Base-by-base conservation (phyloP, 2,113 vertebrate species). In the Phalacrocorax pelagicus region DNA sequence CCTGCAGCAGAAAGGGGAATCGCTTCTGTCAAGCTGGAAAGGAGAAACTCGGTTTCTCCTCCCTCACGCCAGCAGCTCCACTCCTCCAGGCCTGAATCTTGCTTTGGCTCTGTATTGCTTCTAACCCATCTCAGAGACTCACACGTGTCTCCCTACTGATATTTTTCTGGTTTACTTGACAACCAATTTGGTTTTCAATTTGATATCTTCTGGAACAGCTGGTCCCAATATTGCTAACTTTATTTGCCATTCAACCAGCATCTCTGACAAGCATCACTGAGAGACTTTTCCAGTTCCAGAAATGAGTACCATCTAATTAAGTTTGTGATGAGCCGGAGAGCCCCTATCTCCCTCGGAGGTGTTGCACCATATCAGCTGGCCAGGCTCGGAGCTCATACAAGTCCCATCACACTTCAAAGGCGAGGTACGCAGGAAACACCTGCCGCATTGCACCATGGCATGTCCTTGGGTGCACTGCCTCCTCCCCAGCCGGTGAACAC, bases 211-310 rank as follows among this genome's bases (percentile, higher is more conserved):
- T 44, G 44, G 66, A 93, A 40, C 79, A 92, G 42, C 88, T 69
- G 86, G 51, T 71, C 82, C 80, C 59, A 70, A 24, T 72, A 74
- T 77, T 77, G 63, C 88, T 82, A n/a, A 66, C 12, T 36, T 72
- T 44, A 55, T 69, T 94, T 87, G 69, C 70, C 72, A 81, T 38
- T 55, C 67, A 81, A 32, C 27, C 44, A 88, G 21, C 82, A 29
- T 2, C 94, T 93, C 88, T 81, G 83, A 72, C 69, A 61, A 14
- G 4, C 69, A 74, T 51, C 79, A 27, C 59, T 14, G 15, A 61
- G 80, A 81, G 63, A 67, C 69, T 74, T 81, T 91, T 84, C 95
- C 88, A 79, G 94, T 65, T 89, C 88, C 72, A 92, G 71, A 70
- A 87, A 9, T 58, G 70, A 47, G 16, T 51, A n/a, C 19, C 5